phyloP scores from a whole-genome alignment of 2,797 vertebrate genomes.

The Simalia tracyae region DNA sequence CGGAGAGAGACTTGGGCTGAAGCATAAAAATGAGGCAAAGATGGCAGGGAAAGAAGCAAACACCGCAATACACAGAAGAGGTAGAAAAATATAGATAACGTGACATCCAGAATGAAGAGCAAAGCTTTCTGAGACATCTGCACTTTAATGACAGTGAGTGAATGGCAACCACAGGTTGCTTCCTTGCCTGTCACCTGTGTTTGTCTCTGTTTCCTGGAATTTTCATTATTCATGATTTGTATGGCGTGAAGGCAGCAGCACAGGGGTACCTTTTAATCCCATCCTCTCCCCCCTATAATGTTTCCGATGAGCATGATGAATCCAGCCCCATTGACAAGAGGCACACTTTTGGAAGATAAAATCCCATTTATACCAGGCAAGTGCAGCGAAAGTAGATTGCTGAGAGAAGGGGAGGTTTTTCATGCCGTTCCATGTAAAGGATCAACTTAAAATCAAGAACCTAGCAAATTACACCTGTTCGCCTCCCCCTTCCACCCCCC shows the following conservation, averaged over 20 bases:
- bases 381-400: conserved; percentile 36
- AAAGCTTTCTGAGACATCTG: conserved; percentile 53
- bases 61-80: background rate
- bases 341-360: conserved; percentile 69
- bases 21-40: background rate
- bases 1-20: background rate
- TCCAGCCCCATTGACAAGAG: conserved; percentile 47
- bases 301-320: conserved; percentile 76
- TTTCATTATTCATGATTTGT: conserved; percentile 74
- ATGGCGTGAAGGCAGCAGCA: conserved; percentile 42
- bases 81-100: background rate
- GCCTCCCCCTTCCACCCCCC: background rate
- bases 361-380: conserved; percentile 63
- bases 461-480: rapidly evolving
- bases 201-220: conserved; percentile 68
- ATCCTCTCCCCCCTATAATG: conserved; percentile 66
- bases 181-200: conserved; percentile 67
- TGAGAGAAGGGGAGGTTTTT: conserved; percentile 21
- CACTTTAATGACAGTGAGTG: conserved; percentile 57
- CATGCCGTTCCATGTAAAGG: rapidly evolving
- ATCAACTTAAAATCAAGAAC: rapidly evolving
- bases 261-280: conserved; percentile 69
- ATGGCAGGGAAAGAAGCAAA: rapidly evolving
- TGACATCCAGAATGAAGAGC: conserved; percentile 37
- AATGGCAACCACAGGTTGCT: conserved; percentile 50